Conservation (phyloP, 2,888 invertebrate genomes). For the Trichogramma dendrolimi region DNA sequence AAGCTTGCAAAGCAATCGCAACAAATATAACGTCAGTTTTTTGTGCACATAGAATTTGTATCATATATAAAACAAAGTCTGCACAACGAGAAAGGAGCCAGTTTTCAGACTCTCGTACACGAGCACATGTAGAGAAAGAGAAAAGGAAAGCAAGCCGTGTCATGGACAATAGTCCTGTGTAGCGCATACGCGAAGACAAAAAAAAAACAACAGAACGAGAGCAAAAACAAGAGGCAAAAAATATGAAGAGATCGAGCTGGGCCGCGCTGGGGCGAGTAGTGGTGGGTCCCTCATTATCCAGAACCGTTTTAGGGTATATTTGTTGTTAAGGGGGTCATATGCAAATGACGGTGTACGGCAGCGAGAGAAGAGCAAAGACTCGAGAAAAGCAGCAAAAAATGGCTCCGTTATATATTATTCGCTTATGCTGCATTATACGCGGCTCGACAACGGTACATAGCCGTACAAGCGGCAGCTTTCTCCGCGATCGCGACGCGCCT, state of each 20-base stretch:
- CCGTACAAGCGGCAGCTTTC: no score
- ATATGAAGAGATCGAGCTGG: constrained; percentile 23
- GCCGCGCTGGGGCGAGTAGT: constrained; percentile 19
- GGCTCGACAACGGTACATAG: no score
- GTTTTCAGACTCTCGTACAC: constrained; percentile 8
- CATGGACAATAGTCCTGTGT: constrained; percentile 41
- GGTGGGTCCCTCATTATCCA: constrained; percentile 46
- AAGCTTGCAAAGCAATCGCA: no score
- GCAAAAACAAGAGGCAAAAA: constrained; percentile 24
- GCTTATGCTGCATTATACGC: constrained; percentile 17
- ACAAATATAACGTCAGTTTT: no score
- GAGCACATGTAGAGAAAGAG: constrained; percentile 15
- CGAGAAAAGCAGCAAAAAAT: constrained; percentile 40
- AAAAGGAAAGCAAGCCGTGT: neutral
- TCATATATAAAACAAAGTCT: constrained; percentile 4
- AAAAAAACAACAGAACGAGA: constrained; percentile 27
- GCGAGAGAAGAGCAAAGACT: constrained; percentile 38
- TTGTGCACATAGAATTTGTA: no score
- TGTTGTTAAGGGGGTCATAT: constrained; percentile 51
- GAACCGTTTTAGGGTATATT: constrained; percentile 46
- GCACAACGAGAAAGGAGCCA: constrained; percentile 20
- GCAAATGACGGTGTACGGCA: constrained; percentile 44
- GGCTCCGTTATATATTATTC: constrained; percentile 38
- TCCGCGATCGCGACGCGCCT: no score
- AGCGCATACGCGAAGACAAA: constrained; percentile 38